Conservation (phyloP, 2,888 invertebrate genomes). For the Pocota personata region DNA sequence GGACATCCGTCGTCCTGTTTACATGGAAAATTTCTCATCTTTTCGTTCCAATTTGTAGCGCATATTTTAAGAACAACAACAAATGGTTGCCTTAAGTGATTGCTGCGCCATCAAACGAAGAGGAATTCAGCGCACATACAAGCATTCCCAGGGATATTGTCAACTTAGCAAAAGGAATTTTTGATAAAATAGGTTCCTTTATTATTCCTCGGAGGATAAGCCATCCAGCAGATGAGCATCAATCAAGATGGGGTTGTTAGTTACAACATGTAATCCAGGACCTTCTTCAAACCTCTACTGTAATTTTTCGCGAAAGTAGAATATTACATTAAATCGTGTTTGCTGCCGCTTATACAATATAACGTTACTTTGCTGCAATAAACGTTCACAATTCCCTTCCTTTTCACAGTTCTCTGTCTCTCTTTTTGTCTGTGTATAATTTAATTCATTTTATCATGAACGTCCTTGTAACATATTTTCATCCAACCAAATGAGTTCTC, state of each 20-base stretch:
- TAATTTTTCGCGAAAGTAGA: background rate
- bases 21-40: background rate
- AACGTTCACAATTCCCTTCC: background rate
- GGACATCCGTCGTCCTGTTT: no score
- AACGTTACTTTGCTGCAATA: background rate
- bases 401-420: background rate
- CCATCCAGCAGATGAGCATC: constrained; percentile 16
- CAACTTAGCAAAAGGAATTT: constrained; percentile 6
- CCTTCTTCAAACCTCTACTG: background rate
- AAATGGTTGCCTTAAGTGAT: background rate
- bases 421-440: background rate
- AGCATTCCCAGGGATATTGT: background rate
- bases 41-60: background rate
- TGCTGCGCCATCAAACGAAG: background rate
- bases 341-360: background rate
- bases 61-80: background rate
- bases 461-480: constrained; percentile 12
- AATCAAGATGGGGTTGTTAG: constrained; percentile 23
- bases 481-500: background rate
- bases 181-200: constrained; percentile 1
- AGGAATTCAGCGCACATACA: background rate
- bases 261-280: constrained; percentile 5
- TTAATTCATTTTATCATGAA: constrained; percentile 1
- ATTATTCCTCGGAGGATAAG: background rate
- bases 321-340: background rate